Evolutionary conservation across 2,888 invertebrate species (phyloP).

Genomic region (Cryptophagus acutangulus): DNA sequence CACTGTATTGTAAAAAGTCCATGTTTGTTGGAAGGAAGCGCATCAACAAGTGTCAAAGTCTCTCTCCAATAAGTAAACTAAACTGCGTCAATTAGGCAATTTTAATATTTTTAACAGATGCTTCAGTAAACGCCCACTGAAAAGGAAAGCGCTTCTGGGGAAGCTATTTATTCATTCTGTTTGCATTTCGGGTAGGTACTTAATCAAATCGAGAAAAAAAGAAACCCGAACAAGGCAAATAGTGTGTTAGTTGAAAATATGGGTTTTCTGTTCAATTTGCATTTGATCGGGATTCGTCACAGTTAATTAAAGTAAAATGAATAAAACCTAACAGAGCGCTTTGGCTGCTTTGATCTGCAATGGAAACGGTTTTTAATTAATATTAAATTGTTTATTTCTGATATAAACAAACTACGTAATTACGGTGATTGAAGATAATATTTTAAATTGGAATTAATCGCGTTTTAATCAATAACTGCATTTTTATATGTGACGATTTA

Average conservation of each 20-base stretch:
- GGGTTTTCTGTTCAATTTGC: no score
- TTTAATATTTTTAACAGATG: slow-evolving; percentile 35
- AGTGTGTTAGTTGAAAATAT: no score
- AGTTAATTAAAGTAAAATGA: no score
- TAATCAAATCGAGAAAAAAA: no score
- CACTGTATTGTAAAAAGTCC: slow-evolving; percentile 22
- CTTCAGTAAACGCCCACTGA: slow-evolving; percentile 25
- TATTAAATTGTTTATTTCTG: no score
- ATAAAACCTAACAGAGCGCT: no score
- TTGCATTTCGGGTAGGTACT: no score
- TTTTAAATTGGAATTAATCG: slow-evolving; percentile 2
- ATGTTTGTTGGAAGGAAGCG: slow-evolving; percentile 7
- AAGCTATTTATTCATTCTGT: slow-evolving; percentile 1
- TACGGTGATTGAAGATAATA: slow-evolving; percentile 3
- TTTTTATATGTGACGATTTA: slow-evolving; percentile 5
- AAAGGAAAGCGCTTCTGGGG: slow-evolving; percentile 1
- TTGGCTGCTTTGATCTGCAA: no score
- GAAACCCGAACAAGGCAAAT: no score
- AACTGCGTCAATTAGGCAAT: slow-evolving; percentile 26
- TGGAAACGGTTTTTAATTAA: no score
- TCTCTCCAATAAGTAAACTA: background rate
- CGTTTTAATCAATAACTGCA: slow-evolving; percentile 9
- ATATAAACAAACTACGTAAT: no score
- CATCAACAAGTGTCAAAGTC: slow-evolving; percentile 23
- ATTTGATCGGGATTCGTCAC: no score